These are phyloP conservation scores for Turritopsis rubra DNA, from an alignment of 30 jellyfish, hydroid and myxozoan species.

Conservation along the genomic window DNA sequence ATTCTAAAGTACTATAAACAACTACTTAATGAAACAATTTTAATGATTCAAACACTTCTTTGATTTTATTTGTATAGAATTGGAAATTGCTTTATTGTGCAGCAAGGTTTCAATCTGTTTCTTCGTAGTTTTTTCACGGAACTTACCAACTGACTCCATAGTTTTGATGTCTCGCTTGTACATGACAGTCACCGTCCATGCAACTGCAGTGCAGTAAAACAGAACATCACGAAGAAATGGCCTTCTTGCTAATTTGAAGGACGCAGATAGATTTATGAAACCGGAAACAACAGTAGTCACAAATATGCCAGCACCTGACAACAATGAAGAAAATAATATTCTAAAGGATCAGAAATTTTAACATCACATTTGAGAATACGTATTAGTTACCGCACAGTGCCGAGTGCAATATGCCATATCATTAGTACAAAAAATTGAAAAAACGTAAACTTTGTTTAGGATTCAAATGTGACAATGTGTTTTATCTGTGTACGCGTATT, in stretches of 20 bases:
- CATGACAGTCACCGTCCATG: conserved; percentile 81
- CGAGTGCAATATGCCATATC: too few species aligned
- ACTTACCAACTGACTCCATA: conserved; percentile 76
- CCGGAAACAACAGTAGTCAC: conserved; percentile 86
- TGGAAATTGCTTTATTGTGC: background rate
- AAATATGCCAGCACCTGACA: conserved; percentile 87
- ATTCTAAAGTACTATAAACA: too few species aligned
- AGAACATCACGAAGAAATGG: conserved; percentile 76
- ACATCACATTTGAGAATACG: too few species aligned
- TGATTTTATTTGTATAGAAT: too few species aligned
- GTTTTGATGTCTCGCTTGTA: conserved; percentile 61
- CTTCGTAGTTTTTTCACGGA: background rate
- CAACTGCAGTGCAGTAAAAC: conserved; percentile 64
- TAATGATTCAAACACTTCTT: too few species aligned
- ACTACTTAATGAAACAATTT: too few species aligned
- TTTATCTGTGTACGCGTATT: too few species aligned
- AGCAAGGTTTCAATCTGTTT: background rate
- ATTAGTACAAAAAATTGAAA: too few species aligned
- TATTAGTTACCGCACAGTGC: too few species aligned
- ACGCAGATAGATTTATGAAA: conserved; percentile 45
- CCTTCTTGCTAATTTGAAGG: conserved; percentile 73
- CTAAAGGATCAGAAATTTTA: too few species aligned
- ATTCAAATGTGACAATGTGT: too few species aligned
- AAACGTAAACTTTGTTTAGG: too few species aligned
- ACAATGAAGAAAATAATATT: background rate